Evolutionary conservation across 2,113 vertebrate species (phyloP).

Genomic region (Chlorodrepanis virens): DNA sequence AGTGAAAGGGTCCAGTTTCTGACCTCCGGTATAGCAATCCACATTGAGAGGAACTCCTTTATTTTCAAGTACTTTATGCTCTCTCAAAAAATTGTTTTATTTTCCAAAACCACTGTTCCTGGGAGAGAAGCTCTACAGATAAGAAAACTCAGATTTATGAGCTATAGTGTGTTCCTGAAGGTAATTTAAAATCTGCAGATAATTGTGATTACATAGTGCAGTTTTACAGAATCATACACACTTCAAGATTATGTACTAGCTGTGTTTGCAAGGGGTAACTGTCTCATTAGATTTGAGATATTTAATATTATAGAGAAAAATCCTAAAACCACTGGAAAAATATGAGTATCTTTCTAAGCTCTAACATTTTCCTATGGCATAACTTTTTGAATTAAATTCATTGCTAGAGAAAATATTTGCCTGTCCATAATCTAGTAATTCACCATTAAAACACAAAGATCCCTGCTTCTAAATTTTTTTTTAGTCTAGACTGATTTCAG

Average conservation of each 20-base stretch:
- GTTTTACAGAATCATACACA: background rate
- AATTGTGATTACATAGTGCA: background rate
- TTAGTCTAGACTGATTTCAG: background rate
- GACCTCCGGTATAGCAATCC: background rate
- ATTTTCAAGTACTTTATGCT: background rate
- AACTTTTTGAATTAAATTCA: background rate
- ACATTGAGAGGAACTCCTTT: background rate
- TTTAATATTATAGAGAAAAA: conserved; percentile 63
- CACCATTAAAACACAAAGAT: background rate
- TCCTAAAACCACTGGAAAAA: background rate
- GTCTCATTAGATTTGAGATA: conserved; percentile 44
- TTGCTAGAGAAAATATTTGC: background rate
- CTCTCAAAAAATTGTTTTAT: background rate
- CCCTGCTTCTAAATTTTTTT: background rate
- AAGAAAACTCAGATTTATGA: conserved; percentile 20
- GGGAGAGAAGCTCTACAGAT: background rate
- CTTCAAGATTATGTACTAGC: background rate
- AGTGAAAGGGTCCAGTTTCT: conserved; percentile 10
- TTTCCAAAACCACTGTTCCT: conserved; percentile 12
- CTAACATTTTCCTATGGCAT: background rate
- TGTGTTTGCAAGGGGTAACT: conserved; percentile 33
- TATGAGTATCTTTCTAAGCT: background rate
- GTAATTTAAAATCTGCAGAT: conserved; percentile 29
- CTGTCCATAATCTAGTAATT: background rate
- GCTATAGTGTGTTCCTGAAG: background rate